phyloP scores from a whole-genome alignment of 2,888 invertebrate species.

The Drosophila percnosoma region DNA sequence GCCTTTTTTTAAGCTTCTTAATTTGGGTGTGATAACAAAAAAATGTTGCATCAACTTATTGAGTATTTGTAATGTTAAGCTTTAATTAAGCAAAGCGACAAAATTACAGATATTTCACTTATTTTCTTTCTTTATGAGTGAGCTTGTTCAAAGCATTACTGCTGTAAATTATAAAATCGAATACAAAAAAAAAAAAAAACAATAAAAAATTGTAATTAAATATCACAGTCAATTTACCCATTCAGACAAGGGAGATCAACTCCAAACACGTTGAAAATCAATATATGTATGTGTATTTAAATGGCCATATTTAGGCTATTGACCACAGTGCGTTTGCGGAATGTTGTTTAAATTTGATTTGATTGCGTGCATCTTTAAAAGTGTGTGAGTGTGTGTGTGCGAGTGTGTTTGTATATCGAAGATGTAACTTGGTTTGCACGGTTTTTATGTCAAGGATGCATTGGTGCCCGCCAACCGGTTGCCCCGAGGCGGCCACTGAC shows the following conservation, averaged over 20 bases:
- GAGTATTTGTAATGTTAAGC: neutral
- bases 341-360: conserved; percentile 58
- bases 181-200: neutral
- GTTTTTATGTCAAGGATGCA: conserved; percentile 85
- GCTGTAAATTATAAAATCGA: neutral
- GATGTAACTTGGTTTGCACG: conserved; percentile 69
- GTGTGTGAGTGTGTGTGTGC: conserved; percentile 5
- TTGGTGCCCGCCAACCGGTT: conserved; percentile 82
- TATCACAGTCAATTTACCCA: neutral
- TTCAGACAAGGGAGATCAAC: neutral
- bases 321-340: conserved; percentile 66
- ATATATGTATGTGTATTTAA: neutral
- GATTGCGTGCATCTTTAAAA: conserved; percentile 19
- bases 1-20: neutral
- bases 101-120: neutral
- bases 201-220: neutral
- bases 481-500: conserved; percentile 77
- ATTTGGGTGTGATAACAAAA: neutral
- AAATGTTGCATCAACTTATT: neutral
- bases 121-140: neutral
- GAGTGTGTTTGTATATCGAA: conserved; percentile 48
- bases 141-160: neutral
- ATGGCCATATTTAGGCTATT: conserved; percentile 45
- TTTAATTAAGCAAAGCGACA: neutral
- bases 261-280: neutral